A percentile compares a stretch with the other conserved stretches of the same genome.
phyloP scores from a whole-genome alignment of 2,113 vertebrate genomes.

The Serilophus lunatus region DNA sequence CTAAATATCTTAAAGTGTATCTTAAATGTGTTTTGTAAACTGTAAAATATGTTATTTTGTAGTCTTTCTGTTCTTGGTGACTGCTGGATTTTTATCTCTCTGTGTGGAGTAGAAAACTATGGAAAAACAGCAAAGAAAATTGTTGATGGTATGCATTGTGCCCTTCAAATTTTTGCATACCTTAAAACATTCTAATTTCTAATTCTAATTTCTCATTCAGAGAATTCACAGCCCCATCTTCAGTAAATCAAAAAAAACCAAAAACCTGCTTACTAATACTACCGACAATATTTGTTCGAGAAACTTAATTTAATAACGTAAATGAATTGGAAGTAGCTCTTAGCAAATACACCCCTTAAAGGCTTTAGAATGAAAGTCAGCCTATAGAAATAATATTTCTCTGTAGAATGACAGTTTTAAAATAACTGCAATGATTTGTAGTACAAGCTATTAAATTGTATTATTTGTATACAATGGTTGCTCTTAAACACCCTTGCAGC shows the following conservation, averaged over 20 bases:
- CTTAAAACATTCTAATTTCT: not conserved
- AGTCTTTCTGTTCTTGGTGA: not conserved
- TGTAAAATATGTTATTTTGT: not conserved
- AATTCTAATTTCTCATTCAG: not conserved
- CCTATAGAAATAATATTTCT: conserved; percentile 30
- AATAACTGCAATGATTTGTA: conserved; percentile 21
- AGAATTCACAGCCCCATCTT: conserved; percentile 2
- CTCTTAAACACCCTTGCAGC: not conserved
- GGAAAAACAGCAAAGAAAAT: not conserved
- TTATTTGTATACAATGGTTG: not conserved
- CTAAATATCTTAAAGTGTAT: not conserved
- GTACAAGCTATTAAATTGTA: not conserved
- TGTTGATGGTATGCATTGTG: not conserved
- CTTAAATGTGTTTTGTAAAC: not conserved
- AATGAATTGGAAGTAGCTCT: conserved; percentile 44
- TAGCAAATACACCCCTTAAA: conserved; percentile 35
- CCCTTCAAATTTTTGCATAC: not conserved
- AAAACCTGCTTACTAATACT: conserved; percentile 24
- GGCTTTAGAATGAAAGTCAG: conserved; percentile 1
- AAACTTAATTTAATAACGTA: conserved; percentile 51
- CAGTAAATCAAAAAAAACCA: not conserved
- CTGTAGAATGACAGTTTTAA: conserved; percentile 4
- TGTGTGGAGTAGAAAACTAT: not conserved
- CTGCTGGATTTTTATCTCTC: not conserved
- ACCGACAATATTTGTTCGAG: conserved; percentile 29